Conservation (phyloP, 1,140 invertebrate genomes). For the Triops longicaudatus region DNA sequence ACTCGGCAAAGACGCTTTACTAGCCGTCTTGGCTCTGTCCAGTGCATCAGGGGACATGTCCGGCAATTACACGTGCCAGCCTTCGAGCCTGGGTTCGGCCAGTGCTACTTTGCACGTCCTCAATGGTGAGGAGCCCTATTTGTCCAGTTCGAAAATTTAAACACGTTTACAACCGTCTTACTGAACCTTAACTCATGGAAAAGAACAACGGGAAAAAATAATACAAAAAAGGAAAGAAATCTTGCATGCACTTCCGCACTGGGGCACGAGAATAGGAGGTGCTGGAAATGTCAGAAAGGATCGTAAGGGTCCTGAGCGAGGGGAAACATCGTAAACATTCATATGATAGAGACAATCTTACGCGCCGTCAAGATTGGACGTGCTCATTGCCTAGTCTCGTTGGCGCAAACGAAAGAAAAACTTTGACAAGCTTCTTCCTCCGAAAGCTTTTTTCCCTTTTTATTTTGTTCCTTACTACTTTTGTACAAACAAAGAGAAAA, state of each 20-base stretch:
- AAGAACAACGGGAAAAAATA: too few species aligned
- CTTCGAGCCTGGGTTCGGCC: conserved; percentile 25
- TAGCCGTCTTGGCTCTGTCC: conserved; percentile 22
- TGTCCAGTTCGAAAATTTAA: background rate
- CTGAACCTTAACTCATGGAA: too few species aligned
- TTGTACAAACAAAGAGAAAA: background rate
- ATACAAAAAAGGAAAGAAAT: too few species aligned
- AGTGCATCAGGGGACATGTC: conserved; percentile 24
- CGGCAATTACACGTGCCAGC: conserved; percentile 27
- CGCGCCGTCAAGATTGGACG: conserved; percentile 5
- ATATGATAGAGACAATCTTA: conserved; percentile 12
- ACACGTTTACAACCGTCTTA: too few species aligned
- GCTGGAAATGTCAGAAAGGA: too few species aligned
- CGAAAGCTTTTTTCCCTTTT: too few species aligned
- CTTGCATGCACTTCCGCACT: too few species aligned
- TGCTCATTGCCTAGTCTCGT: conserved; percentile 11
- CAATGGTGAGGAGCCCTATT: conserved; percentile 23
- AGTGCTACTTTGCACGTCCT: conserved; percentile 29
- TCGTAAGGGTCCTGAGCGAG: too few species aligned
- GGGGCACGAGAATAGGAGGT: too few species aligned
- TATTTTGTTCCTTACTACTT: too few species aligned
- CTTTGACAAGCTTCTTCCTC: background rate
- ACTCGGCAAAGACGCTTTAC: conserved; percentile 23
- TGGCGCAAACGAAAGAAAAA: background rate
- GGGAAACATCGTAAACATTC: background rate